A percentile compares a stretch with the other conserved stretches of the same genome.
phyloP scores from a whole-genome alignment of 1,140 invertebrate species.

The Scaptomyza hsui region DNA sequence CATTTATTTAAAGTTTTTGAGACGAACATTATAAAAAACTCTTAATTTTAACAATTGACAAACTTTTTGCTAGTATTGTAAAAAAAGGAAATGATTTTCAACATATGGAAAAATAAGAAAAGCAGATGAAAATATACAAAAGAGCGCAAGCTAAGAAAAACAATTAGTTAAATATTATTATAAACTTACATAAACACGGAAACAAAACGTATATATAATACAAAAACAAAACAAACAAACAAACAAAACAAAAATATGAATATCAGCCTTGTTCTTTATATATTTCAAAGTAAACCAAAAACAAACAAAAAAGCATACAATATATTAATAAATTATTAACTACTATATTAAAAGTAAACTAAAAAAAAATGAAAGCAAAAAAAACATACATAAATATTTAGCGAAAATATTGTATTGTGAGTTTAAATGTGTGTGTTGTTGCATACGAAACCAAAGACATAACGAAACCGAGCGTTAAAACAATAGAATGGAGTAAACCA shows the following conservation, averaged over 20 bases:
- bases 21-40: constrained; percentile 32
- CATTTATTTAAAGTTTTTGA: constrained; percentile 70
- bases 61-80: constrained; percentile 75
- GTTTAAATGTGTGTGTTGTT: constrained; percentile 81
- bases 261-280: constrained; percentile 83
- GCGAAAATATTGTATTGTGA: constrained; percentile 82
- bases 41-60: constrained; percentile 60
- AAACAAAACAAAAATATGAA: constrained; percentile 58
- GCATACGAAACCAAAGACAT: constrained; percentile 63
- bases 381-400: constrained; percentile 77
- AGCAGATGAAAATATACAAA: constrained; percentile 30
- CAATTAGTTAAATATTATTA: constrained; percentile 81
- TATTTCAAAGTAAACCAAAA: constrained; percentile 67
- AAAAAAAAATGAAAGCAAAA: constrained; percentile 39
- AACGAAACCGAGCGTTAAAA: constrained; percentile 42
- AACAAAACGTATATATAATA: constrained; percentile 51
- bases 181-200: constrained; percentile 66
- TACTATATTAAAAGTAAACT: constrained; percentile 72
- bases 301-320: constrained; percentile 63
- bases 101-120: constrained; percentile 37
- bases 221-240: constrained; percentile 37
- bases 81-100: constrained; percentile 65
- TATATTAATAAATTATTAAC: constrained; percentile 82
- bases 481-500: constrained; percentile 35
- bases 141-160: constrained; percentile 40